Evolutionary conservation across 2,113 vertebrate genomes (phyloP).

Genomic region (Chaenocephalus aceratus): DNA sequence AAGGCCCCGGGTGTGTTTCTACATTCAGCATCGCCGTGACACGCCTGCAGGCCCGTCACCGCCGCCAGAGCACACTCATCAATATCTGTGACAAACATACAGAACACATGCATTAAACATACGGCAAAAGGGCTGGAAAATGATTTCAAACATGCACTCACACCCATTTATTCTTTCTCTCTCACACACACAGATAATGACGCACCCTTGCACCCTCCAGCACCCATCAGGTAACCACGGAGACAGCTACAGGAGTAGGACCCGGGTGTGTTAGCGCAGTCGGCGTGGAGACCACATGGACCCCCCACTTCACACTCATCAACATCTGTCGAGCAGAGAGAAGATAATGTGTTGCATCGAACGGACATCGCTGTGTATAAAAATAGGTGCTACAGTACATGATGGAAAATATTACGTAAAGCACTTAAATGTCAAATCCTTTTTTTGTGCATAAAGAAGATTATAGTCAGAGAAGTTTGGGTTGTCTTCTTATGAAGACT

Average conservation of each 20-base stretch:
- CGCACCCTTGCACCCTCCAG: constrained; percentile 80
- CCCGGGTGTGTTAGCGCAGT: constrained; percentile 81
- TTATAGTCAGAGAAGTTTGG: neutral
- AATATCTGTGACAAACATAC: constrained; percentile 74
- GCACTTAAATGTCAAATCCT: neutral
- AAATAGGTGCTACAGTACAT: neutral
- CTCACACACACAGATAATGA: constrained; percentile 33
- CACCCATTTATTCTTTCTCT: constrained; percentile 14
- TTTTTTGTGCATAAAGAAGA: neutral
- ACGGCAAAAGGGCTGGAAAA: neutral
- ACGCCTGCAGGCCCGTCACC: constrained; percentile 82
- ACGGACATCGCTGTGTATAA: neutral
- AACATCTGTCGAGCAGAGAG: constrained; percentile 71
- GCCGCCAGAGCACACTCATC: constrained; percentile 85
- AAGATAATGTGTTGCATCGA: constrained; percentile 1
- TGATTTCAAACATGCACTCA: neutral
- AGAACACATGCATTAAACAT: neutral
- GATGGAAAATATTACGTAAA: neutral
- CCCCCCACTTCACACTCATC: constrained; percentile 78
- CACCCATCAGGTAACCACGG: constrained; percentile 82
- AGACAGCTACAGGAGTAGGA: constrained; percentile 83
- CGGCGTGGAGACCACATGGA: constrained; percentile 79
- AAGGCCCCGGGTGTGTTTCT: constrained; percentile 84
- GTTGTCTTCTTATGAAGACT: neutral
- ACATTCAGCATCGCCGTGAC: constrained; percentile 72